Evolutionary conservation across 2,888 invertebrate genomes (phyloP), one percentile per base, ranked within the genome.

Genomic region (Slavum lentiscoides): DNA sequence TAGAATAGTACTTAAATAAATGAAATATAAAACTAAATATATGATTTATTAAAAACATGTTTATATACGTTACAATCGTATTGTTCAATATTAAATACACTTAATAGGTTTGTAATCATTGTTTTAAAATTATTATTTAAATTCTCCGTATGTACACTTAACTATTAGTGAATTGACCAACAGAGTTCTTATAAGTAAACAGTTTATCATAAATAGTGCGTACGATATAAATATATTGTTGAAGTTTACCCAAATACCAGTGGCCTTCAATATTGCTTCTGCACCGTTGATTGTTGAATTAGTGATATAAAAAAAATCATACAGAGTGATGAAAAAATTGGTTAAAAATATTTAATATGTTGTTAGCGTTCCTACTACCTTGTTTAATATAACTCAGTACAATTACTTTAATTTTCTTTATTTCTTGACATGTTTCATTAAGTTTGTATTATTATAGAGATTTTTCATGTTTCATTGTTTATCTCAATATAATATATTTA

Each of bases 221-320:
- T 43, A 49, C 13, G 43, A 53, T 53, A 53, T 53, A 19, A 19
- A 55, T 19, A 19, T 49, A 19, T 73, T 61, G 30, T 53, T 30
- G 30, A 62, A 53, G 8, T 30, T 73, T 62, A 62, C 5, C 1
- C n/a, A 49, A 49, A 74, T 30, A 74, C 49, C 30, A 62, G 49
- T 74, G 62, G n/a, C 30, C n/a, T 30, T 9, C 49, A 74, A 62
- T 62, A 53, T 62, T 53, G 7, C 21, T 17, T 61, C 23, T 70
- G n/a, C 15, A 66, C 55, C 55, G 39, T 55, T 21, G 37, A 74
- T 64, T 64, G 39, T 55, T 21, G 21, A 74, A 37, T 66, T 55
- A 74, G 15, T 55, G 37, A 66, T 37, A 37, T 55, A 64, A 55
- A 64, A 55, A 64, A 74, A 73, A 70, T 70, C 55, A 70, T n/a